Percentiles rank a stretch among this genome's conserved stretches.
Conservation (phyloP, 2,113 vertebrate genomes). For the Cyprinodon tularosa region DNA sequence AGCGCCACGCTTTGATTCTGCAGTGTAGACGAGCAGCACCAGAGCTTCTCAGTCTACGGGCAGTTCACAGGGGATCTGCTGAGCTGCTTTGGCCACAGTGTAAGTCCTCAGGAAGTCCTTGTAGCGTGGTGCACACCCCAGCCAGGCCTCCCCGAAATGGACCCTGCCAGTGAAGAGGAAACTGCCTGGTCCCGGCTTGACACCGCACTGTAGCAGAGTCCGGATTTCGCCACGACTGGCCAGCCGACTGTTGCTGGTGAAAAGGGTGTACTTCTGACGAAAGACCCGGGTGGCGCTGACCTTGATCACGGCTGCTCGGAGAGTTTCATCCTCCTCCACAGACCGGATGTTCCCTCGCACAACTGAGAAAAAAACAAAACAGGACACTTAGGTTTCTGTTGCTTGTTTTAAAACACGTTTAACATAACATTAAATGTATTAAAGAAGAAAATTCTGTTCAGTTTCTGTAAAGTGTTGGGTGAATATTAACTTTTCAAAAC, state of each 20-base stretch:
- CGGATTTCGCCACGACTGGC: slow-evolving; percentile 79
- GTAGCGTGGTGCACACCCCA: slow-evolving; percentile 89
- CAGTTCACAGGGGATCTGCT: slow-evolving; percentile 88
- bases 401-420: neutral
- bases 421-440: neutral
- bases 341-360: slow-evolving; percentile 86
- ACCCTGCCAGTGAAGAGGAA: slow-evolving; percentile 91
- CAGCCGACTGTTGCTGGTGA: slow-evolving; percentile 62
- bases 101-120: slow-evolving; percentile 90
- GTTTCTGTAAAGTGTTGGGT: neutral
- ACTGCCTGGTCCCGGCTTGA: slow-evolving; percentile 85
- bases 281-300: slow-evolving; percentile 84
- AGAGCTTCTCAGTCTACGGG: slow-evolving; percentile 80
- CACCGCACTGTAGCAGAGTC: slow-evolving; percentile 85
- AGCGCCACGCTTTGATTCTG: slow-evolving; percentile 28
- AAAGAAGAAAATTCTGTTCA: neutral
- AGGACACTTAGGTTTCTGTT: neutral
- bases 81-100: slow-evolving; percentile 73
- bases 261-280: slow-evolving; percentile 87
- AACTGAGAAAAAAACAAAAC: slow-evolving; percentile 71
- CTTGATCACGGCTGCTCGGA: slow-evolving; percentile 86
- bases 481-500: neutral
- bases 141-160: slow-evolving; percentile 91
- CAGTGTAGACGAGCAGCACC: slow-evolving; percentile 7
- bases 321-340: slow-evolving; percentile 76